Conservation (phyloP, 2,113 vertebrate species). For the Tachysurus vachellii region DNA sequence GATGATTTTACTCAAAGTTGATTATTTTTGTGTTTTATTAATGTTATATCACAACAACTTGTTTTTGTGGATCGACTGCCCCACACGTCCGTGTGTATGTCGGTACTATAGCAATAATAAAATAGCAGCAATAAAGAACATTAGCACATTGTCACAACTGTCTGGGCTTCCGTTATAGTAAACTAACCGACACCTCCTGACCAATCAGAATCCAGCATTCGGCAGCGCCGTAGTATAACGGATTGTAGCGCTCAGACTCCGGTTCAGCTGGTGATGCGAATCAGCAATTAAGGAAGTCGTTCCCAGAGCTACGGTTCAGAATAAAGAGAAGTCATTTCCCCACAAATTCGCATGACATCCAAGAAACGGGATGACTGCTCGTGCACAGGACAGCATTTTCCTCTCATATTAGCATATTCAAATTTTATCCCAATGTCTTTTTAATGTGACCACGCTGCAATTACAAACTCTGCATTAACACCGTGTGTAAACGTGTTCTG, state of each 20-base stretch:
- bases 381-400: slow-evolving; percentile 43
- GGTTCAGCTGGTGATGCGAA: slow-evolving; percentile 9
- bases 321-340: slow-evolving; percentile 1
- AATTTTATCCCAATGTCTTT: slow-evolving; percentile 52
- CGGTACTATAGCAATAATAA: not conserved
- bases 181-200: not conserved
- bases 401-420: slow-evolving; percentile 39
- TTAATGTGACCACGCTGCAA: slow-evolving; percentile 53
- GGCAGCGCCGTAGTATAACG: not conserved
- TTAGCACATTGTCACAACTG: not conserved
- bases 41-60: not conserved
- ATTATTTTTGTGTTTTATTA: no score
- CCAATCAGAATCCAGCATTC: not conserved
- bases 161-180: not conserved
- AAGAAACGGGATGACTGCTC: slow-evolving; percentile 13
- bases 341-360: slow-evolving; percentile 17
- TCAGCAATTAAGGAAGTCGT: slow-evolving; percentile 9
- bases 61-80: not conserved
- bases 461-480: slow-evolving; percentile 52
- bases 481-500: slow-evolving; percentile 50
- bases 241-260: not conserved
- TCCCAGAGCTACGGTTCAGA: slow-evolving; percentile 9
- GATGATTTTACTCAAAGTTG: not conserved
- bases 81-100: not conserved
- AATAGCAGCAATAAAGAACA: no score